A percentile compares a stretch with the other conserved stretches of the same genome.
Conservation (phyloP, 2,888 invertebrate species). For the Hyles lineata region DNA sequence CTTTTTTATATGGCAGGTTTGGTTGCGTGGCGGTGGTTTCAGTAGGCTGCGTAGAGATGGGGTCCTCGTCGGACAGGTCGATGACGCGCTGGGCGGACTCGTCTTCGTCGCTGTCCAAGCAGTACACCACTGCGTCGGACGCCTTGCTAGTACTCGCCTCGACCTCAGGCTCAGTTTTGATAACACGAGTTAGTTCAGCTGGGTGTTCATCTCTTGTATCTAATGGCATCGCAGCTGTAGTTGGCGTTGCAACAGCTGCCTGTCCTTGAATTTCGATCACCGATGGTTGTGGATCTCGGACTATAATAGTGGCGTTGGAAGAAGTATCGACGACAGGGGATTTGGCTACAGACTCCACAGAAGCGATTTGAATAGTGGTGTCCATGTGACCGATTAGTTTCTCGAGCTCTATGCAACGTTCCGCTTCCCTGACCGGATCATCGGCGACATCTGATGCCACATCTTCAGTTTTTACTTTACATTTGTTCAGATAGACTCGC, state of each 20-base stretch:
- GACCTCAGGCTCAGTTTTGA: conserved; percentile 53
- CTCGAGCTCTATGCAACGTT: conserved; percentile 73
- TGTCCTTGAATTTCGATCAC: too few species aligned
- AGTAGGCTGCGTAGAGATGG: neutral
- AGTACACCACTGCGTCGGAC: conserved; percentile 50
- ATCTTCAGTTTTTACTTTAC: conserved; percentile 51
- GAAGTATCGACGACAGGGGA: neutral
- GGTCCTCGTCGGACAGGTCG: conserved; percentile 57
- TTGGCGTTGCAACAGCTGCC: neutral
- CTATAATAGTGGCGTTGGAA: neutral
- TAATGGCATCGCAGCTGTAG: neutral
- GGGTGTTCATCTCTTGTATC: neutral
- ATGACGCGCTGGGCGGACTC: conserved; percentile 44
- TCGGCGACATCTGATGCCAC: conserved; percentile 52
- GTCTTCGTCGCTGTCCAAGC: conserved; percentile 77
- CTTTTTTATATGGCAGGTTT: conserved; percentile 31
- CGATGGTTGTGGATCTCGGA: too few species aligned
- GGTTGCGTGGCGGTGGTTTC: neutral
- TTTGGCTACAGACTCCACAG: neutral
- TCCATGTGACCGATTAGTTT: conserved; percentile 62
- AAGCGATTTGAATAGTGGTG: neutral
- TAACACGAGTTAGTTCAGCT: conserved; percentile 38
- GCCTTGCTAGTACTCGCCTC: conserved; percentile 30
- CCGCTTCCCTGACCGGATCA: conserved; percentile 70
- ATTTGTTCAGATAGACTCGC: conserved; percentile 66